These are phyloP conservation scores for Artemia sp. DNA, from an alignment of 2,888 invertebrate species.

Conservation along the genomic window DNA sequence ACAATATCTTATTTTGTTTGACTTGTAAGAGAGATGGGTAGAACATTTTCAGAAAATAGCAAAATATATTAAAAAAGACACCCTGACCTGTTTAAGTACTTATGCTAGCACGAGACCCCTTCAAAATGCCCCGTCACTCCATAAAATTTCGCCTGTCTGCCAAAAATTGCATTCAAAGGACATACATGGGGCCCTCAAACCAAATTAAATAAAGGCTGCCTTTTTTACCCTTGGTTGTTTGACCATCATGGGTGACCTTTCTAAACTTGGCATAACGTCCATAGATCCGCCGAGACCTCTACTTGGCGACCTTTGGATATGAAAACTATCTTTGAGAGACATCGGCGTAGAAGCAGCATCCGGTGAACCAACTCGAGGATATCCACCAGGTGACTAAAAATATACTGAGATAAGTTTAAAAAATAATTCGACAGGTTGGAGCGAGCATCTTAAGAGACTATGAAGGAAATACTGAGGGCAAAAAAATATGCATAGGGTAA, in stretches of 20 bases:
- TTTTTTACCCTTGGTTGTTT: background rate
- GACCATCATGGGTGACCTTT: constrained; percentile 7
- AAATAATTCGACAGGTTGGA: too few species aligned
- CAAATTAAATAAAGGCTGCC: too few species aligned
- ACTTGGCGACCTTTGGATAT: background rate
- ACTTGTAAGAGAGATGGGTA: too few species aligned
- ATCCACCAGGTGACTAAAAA: background rate
- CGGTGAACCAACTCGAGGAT: background rate
- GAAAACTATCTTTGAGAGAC: background rate
- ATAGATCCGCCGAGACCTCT: constrained; percentile 2
- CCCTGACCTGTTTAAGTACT: too few species aligned
- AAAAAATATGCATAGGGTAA: too few species aligned
- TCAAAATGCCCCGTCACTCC: background rate
- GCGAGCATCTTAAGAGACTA: too few species aligned
- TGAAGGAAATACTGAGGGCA: too few species aligned
- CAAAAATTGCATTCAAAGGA: background rate
- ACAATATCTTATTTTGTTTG: too few species aligned
- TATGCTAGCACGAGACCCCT: too few species aligned
- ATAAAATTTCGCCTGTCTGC: background rate
- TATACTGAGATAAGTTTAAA: background rate
- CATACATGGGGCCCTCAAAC: too few species aligned
- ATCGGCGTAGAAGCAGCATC: background rate
- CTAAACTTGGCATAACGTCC: background rate
- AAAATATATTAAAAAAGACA: too few species aligned
- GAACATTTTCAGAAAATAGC: too few species aligned